Evolutionary conservation across 2,888 invertebrate species (phyloP).

Genomic region (Rhingia campestris): DNA sequence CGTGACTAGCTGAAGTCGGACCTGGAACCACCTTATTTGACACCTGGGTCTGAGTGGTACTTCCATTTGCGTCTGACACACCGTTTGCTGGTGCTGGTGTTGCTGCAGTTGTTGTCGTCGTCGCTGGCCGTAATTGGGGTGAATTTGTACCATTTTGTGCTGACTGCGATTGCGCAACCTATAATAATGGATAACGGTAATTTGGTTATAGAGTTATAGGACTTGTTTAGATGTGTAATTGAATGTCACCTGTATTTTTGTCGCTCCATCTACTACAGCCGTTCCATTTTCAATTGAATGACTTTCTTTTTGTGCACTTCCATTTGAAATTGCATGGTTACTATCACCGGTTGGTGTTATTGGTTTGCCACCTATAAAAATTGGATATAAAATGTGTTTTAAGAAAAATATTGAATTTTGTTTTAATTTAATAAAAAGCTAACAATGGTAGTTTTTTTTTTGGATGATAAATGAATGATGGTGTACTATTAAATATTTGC

Average conservation of each 20-base stretch:
- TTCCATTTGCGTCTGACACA: constrained; percentile 79
- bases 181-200: constrained; percentile 44
- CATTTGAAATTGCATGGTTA: constrained; percentile 77
- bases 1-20: constrained; percentile 93
- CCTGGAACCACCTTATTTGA: constrained; percentile 87
- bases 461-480: too few relatives aligned
- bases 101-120: constrained; percentile 75
- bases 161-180: constrained; percentile 82
- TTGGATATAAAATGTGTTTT: not conserved
- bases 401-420: too few relatives aligned
- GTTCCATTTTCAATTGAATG: constrained; percentile 81
- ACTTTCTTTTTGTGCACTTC: constrained; percentile 76
- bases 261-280: constrained; percentile 81
- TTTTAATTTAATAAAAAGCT: too few relatives aligned
- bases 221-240: constrained; percentile 14
- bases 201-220: not conserved
- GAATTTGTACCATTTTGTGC: constrained; percentile 83
- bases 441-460: too few relatives aligned
- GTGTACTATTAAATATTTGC: too few relatives aligned
- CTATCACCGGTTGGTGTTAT: constrained; percentile 82
- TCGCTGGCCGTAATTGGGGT: constrained; percentile 78
- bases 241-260: constrained; percentile 81
- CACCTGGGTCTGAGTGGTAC: constrained; percentile 82
- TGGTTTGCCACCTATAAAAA: constrained; percentile 81
- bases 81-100: constrained; percentile 78